Conservation (phyloP, 1,140 invertebrate genomes). For the Drosophila triauraria region DNA sequence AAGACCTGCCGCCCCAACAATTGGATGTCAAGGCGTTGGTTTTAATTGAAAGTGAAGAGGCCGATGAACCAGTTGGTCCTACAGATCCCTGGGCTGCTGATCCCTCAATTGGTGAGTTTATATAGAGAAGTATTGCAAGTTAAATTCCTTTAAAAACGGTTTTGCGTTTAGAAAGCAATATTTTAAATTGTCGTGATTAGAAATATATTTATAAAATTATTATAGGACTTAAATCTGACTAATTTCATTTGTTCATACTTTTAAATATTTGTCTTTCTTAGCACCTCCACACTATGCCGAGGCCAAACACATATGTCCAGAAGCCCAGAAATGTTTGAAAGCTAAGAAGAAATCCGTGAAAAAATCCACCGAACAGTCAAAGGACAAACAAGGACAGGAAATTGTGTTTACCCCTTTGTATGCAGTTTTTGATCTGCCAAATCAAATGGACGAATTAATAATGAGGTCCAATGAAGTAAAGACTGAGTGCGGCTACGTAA, state of each 20-base stretch:
- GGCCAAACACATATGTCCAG: constrained; percentile 52
- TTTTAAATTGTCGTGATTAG: not conserved
- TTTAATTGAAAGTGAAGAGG: constrained; percentile 25
- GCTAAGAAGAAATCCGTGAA: constrained; percentile 28
- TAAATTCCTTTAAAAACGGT: not conserved
- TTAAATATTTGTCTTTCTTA: constrained; percentile 13
- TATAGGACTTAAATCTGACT: too few species aligned
- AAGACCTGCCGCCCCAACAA: constrained; percentile 44
- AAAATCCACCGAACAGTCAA: constrained; percentile 7
- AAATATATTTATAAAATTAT: too few species aligned
- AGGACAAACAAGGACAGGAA: constrained; percentile 3
- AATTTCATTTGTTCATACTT: too few species aligned
- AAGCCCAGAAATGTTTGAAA: constrained; percentile 1
- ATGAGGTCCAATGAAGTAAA: constrained; percentile 1
- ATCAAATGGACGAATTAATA: constrained; percentile 15
- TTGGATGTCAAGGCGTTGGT: constrained; percentile 59
- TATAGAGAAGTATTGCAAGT: not conserved
- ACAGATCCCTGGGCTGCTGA: constrained; percentile 57
- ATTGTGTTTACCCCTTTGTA: constrained; percentile 55
- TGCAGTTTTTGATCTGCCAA: constrained; percentile 64
- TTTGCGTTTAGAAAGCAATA: not conserved
- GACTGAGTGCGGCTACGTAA: constrained; percentile 10
- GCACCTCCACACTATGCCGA: constrained; percentile 60
- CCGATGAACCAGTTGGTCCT: not conserved
- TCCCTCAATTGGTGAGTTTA: constrained; percentile 45